Base-by-base conservation (phyloP, 2,797 vertebrate species). In the Lacerta viridis region DNA sequence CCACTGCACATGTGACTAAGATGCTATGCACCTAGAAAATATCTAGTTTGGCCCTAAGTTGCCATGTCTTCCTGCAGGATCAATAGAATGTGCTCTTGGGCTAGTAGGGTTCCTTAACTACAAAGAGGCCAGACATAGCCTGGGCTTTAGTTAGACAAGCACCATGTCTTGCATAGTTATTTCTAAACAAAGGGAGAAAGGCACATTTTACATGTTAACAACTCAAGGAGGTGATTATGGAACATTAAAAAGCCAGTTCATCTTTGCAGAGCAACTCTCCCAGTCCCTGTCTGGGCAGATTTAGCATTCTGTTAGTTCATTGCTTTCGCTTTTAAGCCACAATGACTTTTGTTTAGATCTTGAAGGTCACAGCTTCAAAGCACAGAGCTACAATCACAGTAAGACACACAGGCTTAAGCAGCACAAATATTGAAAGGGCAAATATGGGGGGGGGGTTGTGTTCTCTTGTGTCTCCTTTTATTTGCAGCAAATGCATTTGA, bases 311-410 rank as follows among this genome's bases (percentile, higher is more conserved):
- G 50, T 80, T 88, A 77, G 15, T 84, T 90, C 7, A 25, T 82
- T 74, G 9, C 4, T 41, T 1, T 55, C 90, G 3, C 64, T 90
- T 93, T 92, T 79, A 90, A 92, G 55, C 18, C 85, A 86, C 41
- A 76, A 39, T 87, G 79, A 15, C 7, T 88, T 94, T 86, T 46
- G 25, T 75, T 85, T 61, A 80, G 33, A 81, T 88, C 64, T 92
- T 59, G 72, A 90, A 94, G 68, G n/a, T 92, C 77, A 89, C 2
- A 27, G 76, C 83, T 89, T 90, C 89, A 94, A 88, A 91, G 86
- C 41, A 80, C 29, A 80, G 5, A 46, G 25, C 61, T 92, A 87
- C 39, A 92, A 83, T 64, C 78, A 85, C 86, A 89, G 82, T 75
- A 72, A 85, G 0, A 82, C 11, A 87, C 20, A 83, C 20, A 83